Evolutionary conservation across 2,797 vertebrate genomes (phyloP).

Genomic region (Cetoscarus ocellatus): DNA sequence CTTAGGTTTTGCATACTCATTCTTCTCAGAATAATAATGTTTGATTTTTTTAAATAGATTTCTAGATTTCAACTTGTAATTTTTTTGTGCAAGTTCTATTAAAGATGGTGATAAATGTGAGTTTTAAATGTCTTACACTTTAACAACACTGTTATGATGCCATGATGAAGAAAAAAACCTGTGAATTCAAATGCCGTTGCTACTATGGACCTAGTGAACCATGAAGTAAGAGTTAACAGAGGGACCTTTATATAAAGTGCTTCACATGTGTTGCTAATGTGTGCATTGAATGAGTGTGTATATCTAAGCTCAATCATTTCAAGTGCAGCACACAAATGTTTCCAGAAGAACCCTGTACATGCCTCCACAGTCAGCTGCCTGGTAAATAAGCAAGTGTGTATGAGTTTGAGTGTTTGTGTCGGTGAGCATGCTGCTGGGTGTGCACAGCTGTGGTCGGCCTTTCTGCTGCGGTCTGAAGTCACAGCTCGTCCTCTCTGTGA

Average conservation of each 20-base stretch:
- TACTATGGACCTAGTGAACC: neutral
- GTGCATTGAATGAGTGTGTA: slow-evolving; percentile 1
- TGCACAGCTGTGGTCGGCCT: slow-evolving; percentile 32
- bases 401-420: slow-evolving; percentile 1
- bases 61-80: too few relatives aligned
- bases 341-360: slow-evolving; percentile 12
- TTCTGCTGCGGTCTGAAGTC: slow-evolving; percentile 23
- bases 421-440: slow-evolving; percentile 36
- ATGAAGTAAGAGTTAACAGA: neutral
- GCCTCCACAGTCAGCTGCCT: slow-evolving; percentile 35
- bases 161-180: neutral
- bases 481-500: slow-evolving; percentile 26
- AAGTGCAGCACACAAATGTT: slow-evolving; percentile 36
- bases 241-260: neutral
- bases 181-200: neutral
- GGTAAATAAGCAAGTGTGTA: slow-evolving; percentile 29
- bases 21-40: too few relatives aligned
- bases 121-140: neutral
- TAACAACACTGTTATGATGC: neutral
- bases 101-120: neutral
- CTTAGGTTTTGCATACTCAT: too few relatives aligned
- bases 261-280: slow-evolving; percentile 23
- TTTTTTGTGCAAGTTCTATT: neutral
- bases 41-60: too few relatives aligned
- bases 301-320: slow-evolving; percentile 32